phyloP scores from a whole-genome alignment of 2,888 invertebrate species.

The Pollenia amentaria region DNA sequence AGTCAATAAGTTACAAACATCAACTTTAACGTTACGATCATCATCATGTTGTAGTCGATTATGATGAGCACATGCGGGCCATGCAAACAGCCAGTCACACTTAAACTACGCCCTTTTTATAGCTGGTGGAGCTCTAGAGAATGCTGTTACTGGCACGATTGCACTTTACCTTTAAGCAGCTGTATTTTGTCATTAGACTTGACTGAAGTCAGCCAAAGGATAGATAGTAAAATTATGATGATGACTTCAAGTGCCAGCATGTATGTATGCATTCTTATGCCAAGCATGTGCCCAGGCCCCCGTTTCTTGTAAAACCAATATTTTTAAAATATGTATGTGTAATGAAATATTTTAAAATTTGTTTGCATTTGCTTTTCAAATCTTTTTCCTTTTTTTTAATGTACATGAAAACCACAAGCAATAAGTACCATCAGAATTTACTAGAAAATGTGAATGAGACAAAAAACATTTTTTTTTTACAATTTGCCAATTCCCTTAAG shows the following conservation, averaged over 20 bases:
- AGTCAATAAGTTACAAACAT: slow-evolving; percentile 50
- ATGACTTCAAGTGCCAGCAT: slow-evolving; percentile 67
- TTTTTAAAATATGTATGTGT: slow-evolving; percentile 4
- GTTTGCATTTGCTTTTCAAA: slow-evolving; percentile 50
- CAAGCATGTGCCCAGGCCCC: slow-evolving; percentile 55
- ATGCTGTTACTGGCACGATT: slow-evolving; percentile 25
- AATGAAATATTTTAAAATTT: slow-evolving; percentile 46
- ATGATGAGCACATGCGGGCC: slow-evolving; percentile 59
- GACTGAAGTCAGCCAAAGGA: slow-evolving; percentile 40
- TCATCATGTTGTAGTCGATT: slow-evolving; percentile 6
- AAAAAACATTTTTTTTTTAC: slow-evolving; percentile 43
- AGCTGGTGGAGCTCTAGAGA: slow-evolving; percentile 61
- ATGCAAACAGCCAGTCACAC: slow-evolving; percentile 38
- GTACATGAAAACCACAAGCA: slow-evolving; percentile 49
- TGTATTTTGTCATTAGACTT: slow-evolving; percentile 71
- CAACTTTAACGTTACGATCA: slow-evolving; percentile 21
- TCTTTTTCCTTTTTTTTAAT: slow-evolving; percentile 13
- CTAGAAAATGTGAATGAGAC: slow-evolving; percentile 24
- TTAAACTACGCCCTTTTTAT: slow-evolving; percentile 43
- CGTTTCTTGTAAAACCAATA: slow-evolving; percentile 21
- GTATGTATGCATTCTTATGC: slow-evolving; percentile 67
- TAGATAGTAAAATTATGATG: slow-evolving; percentile 50
- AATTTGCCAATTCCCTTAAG: slow-evolving; percentile 66
- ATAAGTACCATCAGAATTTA: slow-evolving; percentile 52
- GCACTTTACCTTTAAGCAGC: slow-evolving; percentile 63